Percentiles rank a stretch among this genome's conserved stretches.
Evolutionary conservation across 2,888 invertebrate species (phyloP).

Genomic region (Protonemura montana): DNA sequence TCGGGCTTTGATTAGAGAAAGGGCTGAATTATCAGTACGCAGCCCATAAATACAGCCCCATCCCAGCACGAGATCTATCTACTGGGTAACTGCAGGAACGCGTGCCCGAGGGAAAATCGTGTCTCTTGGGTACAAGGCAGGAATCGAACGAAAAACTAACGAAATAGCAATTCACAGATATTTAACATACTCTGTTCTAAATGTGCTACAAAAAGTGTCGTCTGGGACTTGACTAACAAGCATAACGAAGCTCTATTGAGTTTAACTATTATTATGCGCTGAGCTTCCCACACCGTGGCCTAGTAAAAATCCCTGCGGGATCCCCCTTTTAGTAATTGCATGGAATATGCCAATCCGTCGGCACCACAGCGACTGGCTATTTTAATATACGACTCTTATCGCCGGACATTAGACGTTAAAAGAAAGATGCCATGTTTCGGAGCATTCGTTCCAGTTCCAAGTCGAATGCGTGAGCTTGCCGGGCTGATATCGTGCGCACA

Average conservation of each 20-base stretch:
- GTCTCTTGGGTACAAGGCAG: too few relatives aligned
- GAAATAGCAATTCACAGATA: too few relatives aligned
- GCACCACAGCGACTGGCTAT: background rate
- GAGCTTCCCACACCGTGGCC: too few relatives aligned
- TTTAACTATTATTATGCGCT: too few relatives aligned
- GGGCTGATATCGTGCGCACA: background rate
- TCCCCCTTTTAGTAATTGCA: background rate
- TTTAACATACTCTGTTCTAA: too few relatives aligned
- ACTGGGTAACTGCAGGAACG: too few relatives aligned
- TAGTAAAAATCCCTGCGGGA: background rate
- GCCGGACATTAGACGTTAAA: background rate
- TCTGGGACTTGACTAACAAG: too few relatives aligned
- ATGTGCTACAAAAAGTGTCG: too few relatives aligned
- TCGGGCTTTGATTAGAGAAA: slow-evolving; percentile 5
- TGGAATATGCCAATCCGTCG: background rate
- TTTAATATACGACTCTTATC: slow-evolving; percentile 7
- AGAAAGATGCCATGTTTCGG: slow-evolving; percentile 9
- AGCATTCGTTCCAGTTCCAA: background rate
- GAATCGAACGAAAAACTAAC: too few relatives aligned
- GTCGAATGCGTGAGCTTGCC: background rate
- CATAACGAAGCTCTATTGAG: too few relatives aligned
- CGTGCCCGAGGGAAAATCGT: too few relatives aligned
- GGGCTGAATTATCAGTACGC: background rate
- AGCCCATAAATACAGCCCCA: background rate
- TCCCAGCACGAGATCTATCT: background rate